phyloP scores from a whole-genome alignment of 2,113 vertebrate species.

The Diglossa brunneiventris region DNA sequence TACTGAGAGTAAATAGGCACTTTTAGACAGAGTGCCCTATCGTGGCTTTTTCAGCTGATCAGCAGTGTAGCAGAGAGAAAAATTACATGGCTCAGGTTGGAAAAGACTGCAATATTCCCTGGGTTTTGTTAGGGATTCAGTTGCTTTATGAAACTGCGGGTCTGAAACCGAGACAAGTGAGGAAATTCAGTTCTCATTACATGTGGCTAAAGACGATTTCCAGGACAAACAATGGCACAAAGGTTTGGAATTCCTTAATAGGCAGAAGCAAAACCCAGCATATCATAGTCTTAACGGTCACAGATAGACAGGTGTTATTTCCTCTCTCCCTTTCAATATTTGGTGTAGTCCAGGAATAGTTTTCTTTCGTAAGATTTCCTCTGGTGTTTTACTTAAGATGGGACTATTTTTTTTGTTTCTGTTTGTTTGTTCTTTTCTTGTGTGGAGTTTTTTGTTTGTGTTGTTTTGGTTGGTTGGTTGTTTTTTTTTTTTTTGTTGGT shows the following conservation, averaged over 20 bases:
- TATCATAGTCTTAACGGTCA: neutral
- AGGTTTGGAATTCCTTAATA: neutral
- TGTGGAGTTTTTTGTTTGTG: neutral
- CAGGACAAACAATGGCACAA: neutral
- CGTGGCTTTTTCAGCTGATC: conserved; percentile 32
- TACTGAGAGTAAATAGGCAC: conserved; percentile 43
- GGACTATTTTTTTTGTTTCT: fast-evolving
- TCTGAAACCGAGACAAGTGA: neutral
- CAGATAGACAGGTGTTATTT: neutral
- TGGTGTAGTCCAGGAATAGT: fast-evolving
- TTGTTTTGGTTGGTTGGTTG: neutral
- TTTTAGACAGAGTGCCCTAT: conserved; percentile 35
- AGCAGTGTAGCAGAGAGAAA: neutral
- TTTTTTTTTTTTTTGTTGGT: neutral
- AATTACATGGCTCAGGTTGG: neutral
- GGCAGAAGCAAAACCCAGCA: neutral
- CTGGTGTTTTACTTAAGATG: neutral
- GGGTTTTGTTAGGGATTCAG: neutral
- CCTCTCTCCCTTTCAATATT: neutral
- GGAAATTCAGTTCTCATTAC: neutral
- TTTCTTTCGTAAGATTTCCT: neutral
- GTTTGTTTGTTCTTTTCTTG: neutral
- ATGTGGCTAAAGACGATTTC: neutral
- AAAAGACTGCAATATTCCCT: neutral
- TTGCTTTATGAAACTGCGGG: neutral